These are phyloP conservation scores for Cactoblastis cactorum DNA, from an alignment of 2,888 invertebrate genomes.

Conservation along the genomic window DNA sequence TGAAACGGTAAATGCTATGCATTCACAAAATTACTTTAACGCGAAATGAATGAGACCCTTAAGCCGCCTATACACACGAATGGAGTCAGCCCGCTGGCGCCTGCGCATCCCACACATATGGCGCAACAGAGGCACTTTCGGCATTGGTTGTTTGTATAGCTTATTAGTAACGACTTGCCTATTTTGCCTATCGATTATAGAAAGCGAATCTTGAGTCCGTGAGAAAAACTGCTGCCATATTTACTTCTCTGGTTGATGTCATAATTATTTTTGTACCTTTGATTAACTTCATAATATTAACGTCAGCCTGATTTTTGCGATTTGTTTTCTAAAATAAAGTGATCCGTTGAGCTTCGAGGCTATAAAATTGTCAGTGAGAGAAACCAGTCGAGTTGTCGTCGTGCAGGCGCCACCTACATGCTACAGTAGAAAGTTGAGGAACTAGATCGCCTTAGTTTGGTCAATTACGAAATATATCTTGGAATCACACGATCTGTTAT, in stretches of 20 bases:
- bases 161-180: conserved; percentile 61
- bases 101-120: conserved; percentile 75
- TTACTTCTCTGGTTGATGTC: conserved; percentile 40
- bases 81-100: conserved; percentile 57
- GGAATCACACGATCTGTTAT: conserved; percentile 47
- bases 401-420: conserved; percentile 53
- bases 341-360: conserved; percentile 26
- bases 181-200: conserved; percentile 60
- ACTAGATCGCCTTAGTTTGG: conserved; percentile 65
- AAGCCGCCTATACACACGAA: conserved; percentile 54
- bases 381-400: conserved; percentile 46
- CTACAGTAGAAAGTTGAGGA: conserved; percentile 72
- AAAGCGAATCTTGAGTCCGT: conserved; percentile 53
- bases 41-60: conserved; percentile 74
- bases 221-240: conserved; percentile 36
- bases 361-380: conserved; percentile 40
- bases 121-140: conserved; percentile 75
- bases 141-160: conserved; percentile 63
- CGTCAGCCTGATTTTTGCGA: conserved; percentile 24
- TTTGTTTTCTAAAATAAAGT: conserved; percentile 26
- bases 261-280: conserved; percentile 34
- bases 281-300: conserved; percentile 34
- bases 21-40: conserved; percentile 73
- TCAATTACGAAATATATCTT: conserved; percentile 49
- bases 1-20: conserved; percentile 68